A percentile compares a stretch with the other conserved stretches of the same genome.
phyloP scores from a whole-genome alignment of 2,888 invertebrate genomes.

The Aphidius colemani region DNA sequence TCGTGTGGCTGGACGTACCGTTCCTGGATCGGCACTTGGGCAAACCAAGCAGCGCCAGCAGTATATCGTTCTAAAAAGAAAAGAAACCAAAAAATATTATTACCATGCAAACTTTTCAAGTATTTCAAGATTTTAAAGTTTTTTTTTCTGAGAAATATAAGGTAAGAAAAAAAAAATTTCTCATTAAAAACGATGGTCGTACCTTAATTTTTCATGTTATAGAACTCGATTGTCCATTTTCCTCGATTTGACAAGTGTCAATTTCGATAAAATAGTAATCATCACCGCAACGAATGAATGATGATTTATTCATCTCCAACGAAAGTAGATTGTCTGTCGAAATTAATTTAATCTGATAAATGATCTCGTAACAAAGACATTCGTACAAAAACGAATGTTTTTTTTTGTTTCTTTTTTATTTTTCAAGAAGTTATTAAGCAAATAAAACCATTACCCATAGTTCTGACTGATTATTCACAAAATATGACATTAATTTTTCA shows the following conservation, averaged over 20 bases:
- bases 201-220: constrained; percentile 40
- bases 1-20: constrained; percentile 45
- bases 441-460: constrained; percentile 9
- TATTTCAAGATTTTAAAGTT: too few relatives aligned
- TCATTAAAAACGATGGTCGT: too few relatives aligned
- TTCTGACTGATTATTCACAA: not conserved
- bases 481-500: too few relatives aligned
- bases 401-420: not conserved
- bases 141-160: not conserved
- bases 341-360: constrained; percentile 17
- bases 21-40: constrained; percentile 53
- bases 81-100: not conserved
- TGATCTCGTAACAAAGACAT: not conserved
- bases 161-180: not conserved
- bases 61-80: constrained; percentile 45
- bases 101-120: not conserved
- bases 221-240: constrained; percentile 27
- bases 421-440: not conserved
- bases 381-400: too few relatives aligned
- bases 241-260: constrained; percentile 30
- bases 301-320: constrained; percentile 50
- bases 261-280: constrained; percentile 38
- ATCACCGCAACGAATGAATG: constrained; percentile 38
- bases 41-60: constrained; percentile 54
- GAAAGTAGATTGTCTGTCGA: constrained; percentile 53